These are phyloP conservation scores for Nezara viridula DNA, from an alignment of 2,888 invertebrate genomes.

Conservation along the genomic window DNA sequence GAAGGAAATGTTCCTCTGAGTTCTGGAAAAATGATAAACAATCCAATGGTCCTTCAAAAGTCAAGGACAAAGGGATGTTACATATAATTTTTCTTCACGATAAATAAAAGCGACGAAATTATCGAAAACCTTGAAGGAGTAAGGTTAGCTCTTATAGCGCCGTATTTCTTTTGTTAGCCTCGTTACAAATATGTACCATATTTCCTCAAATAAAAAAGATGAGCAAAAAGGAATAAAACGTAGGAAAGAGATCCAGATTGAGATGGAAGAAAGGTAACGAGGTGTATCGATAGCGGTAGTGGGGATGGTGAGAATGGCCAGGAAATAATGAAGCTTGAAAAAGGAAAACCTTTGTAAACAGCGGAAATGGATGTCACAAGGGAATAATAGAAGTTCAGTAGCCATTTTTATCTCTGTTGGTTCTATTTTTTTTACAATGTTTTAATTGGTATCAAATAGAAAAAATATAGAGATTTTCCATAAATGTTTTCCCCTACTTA, in stretches of 20 bases:
- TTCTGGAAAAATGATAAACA: not conserved
- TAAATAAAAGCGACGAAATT: not conserved
- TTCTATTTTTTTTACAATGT: not conserved
- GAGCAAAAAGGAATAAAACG: not conserved
- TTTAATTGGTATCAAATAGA: not conserved
- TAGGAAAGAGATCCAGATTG: slow-evolving; percentile 6
- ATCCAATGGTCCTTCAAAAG: not conserved
- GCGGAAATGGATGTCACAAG: slow-evolving; percentile 29
- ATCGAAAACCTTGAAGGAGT: not conserved
- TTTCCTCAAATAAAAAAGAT: not conserved
- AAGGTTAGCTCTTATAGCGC: not conserved
- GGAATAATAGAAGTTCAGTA: slow-evolving; percentile 13
- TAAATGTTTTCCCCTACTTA: not conserved
- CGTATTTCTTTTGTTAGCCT: not conserved
- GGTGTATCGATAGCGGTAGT: not conserved
- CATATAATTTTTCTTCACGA: not conserved
- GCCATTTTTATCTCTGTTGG: not conserved
- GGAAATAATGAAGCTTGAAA: slow-evolving; percentile 40
- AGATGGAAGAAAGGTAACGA: slow-evolving; percentile 21
- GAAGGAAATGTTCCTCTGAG: not conserved
- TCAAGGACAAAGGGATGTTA: not conserved
- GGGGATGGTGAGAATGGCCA: not conserved
- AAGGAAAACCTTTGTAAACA: slow-evolving; percentile 34
- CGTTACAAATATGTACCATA: not conserved
- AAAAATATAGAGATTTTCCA: not conserved